Base-by-base conservation (phyloP, 2,888 invertebrate genomes). In the Automeris io region DNA sequence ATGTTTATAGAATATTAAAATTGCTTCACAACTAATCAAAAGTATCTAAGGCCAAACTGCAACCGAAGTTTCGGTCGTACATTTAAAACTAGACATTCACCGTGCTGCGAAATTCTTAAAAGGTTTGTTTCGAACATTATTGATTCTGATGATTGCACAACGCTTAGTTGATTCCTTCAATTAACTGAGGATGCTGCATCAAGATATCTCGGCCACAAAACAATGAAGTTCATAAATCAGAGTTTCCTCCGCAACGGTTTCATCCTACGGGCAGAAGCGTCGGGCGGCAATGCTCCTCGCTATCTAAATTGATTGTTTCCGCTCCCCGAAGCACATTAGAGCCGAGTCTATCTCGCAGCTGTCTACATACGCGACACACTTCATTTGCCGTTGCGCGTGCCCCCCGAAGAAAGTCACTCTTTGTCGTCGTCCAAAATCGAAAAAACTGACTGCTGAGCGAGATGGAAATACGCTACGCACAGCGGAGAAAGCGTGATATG, bases 241-340 rank as follows among this genome's bases (percentile, higher is more conserved):
- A 46, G 79, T 63, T 81, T 85, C 83, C 85, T 81, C 69, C 65
- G 61, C 70, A 79, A 79, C 78, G 72, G 81, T 73, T 66, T 71
- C 82, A 76, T 83, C 83, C 83, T 78, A 77, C 76, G 61, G 58
- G 66, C 67, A 70, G 71, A 60, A 76, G 75, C 74, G 74, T 70
- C 71, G 77, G 70, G 76, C 66, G 73, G 77, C 82, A 73, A 83
- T 79, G 78, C 78, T 65, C 69, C 73, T 73, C 74, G 75, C 80
- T 80, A 79, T 81, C 81, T 80, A 66, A 85, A 86, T 86, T 83
- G 81, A 85, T 86, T 71, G 78, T 75, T 86, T 86, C 86, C 86
- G 85, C 80, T 60, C n/a, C n/a, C n/a, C n/a, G n/a, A n/a, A n/a
- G 79, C 61, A 73, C 75, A 76, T 82, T 82, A 75, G 74, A 71